Conservation (phyloP, 2,797 vertebrate species). For the Myotis daubentonii region DNA sequence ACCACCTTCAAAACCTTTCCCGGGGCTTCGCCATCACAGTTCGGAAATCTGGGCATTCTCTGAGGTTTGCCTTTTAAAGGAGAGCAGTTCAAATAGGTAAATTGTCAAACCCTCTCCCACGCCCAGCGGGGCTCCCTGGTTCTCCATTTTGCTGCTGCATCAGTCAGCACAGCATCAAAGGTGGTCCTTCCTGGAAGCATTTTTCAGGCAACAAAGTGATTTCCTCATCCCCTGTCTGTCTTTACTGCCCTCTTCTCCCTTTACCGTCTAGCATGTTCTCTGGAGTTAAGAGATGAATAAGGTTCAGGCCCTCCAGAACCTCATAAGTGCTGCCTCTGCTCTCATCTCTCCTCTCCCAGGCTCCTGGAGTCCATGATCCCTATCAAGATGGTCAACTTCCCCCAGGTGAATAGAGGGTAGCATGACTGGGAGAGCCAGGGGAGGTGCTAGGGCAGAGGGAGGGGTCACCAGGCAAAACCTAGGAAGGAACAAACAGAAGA, state of each 20-base stretch:
- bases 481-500: not conserved
- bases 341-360: slow-evolving; percentile 82
- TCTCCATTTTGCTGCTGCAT: not conserved
- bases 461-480: not conserved
- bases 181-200: not conserved
- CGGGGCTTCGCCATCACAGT: not conserved
- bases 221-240: not conserved
- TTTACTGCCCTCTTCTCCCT: not conserved
- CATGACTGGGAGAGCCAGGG: not conserved
- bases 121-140: not conserved
- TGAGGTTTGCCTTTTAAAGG: not conserved
- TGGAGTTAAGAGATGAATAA: not conserved
- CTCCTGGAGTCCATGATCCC: slow-evolving; percentile 97
- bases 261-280: not conserved
- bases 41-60: not conserved
- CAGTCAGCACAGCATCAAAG: not conserved
- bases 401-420: slow-evolving; percentile 89
- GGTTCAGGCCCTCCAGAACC: slow-evolving; percentile 5
- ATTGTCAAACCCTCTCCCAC: not conserved
- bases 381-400: slow-evolving; percentile 95
- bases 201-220: not conserved
- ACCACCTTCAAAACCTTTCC: not conserved
- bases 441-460: not conserved
- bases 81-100: not conserved
- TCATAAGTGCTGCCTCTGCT: slow-evolving; percentile 39